Base-by-base conservation (phyloP, 1,140 invertebrate genomes). In the Monomorium pharaonis region DNA sequence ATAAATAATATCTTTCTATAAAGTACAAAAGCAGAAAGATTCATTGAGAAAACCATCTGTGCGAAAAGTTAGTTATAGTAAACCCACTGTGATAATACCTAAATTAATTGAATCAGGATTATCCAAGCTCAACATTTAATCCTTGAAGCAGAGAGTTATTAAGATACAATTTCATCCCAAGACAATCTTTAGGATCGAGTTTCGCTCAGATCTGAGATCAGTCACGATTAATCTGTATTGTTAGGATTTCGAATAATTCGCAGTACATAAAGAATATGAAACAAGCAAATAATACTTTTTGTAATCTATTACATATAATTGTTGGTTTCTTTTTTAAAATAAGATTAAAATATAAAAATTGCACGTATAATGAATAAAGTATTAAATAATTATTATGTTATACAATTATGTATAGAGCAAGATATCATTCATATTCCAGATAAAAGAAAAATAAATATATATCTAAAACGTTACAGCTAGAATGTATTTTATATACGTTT, bases 61-160 rank as follows among this genome's bases (percentile, higher is more conserved):
- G 27, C 49, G 44, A 42, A 42, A 62, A 74, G 51, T 78, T 77
- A 77, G 72, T 84, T 84, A 80, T 62, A 74, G 74, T 80, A 62
- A 74, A 65, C 62, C 60, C 58, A 54, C 24, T 54, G 86, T 54
- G 67, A 65, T 86, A 88, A 81, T 86, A 65, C 30, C 30, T 70
- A 58, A 86, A 86, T 88, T 86, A 88, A 83, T 83, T 83, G 78
- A 83, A 74, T 72, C 24, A 37, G 42, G 78, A 83, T 83, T 60
- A 83, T 83, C 78, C 67, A 14, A 83, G 78, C 65, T 83, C 37
- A 83, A 69, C 78, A 37, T 72, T 83, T 72, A 83, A 83, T 67
- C 78, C 51, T 83, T 60, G 37, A 83, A 83, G 78, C 37, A 56
- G 51, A 56, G 78, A 83, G 67, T 83, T 83, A 83, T 83, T 83